Evolutionary conservation across 2,113 vertebrate genomes (phyloP), one percentile per base, ranked within the genome.

Genomic region (Neoarius graeffei): DNA sequence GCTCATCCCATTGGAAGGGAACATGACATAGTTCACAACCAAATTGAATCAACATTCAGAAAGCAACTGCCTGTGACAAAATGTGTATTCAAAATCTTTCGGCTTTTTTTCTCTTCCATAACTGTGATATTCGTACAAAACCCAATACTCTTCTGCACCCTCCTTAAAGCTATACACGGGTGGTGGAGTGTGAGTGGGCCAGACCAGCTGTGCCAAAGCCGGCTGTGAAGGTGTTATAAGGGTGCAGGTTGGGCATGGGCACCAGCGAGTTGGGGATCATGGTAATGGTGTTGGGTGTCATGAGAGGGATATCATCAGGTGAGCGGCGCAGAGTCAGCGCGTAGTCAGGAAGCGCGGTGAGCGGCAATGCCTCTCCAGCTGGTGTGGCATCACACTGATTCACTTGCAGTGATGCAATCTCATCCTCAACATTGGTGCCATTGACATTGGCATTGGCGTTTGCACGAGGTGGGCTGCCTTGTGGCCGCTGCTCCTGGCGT

Each of bases 231-330:
- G 98, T 99, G 94, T 99, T 99, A 95, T 99, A 99, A 0, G 98
- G 98, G 93, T 99, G 98, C 93, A 99, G 94, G 91, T 97, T 98
- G 94, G 99, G 98, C 95, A 99, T 96, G 91, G 97, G 97, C 94
- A 99, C 98, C 94, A 99, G 95, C 14, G 98, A 99, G 93, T 99
- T 99, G 93, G 98, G 98, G 89, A 99, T 99, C 98, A 99, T 99
- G 92, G 98, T 99, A 94, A 99, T 99, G 93, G 98, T 99, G 94
- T 99, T 99, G 91, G 98, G 98, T 60, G 98, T 98, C 97, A 99
- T 98, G 86, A 99, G 97, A 0, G 98, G 98, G 92, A 99, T 99
- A 96, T 99, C 98, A 0, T 99, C 98, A 0, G 98, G 98, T 8
- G 98, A 99, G 89, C 98, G 97, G 81, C 98, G 96, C 93, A 99